Conservation (phyloP, 2,797 vertebrate genomes). For the Rhinichthys osculus region DNA sequence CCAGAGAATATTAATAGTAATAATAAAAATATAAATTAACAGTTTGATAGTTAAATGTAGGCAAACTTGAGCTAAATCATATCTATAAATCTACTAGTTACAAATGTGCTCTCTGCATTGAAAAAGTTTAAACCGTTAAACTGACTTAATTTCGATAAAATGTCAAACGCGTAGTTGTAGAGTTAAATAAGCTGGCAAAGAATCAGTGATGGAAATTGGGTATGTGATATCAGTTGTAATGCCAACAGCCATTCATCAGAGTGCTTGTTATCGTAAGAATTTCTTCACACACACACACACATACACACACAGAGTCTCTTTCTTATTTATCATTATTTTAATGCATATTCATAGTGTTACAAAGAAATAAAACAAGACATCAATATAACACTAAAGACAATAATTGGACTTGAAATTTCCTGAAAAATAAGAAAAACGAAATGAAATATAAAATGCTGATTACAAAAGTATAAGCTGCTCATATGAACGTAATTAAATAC, state of each 20-base stretch:
- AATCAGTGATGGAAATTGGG: conserved; percentile 48
- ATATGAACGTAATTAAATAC: neutral
- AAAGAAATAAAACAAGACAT: conserved; percentile 6
- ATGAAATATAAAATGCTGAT: neutral
- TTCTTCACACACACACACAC: conserved; percentile 23
- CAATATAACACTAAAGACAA: neutral
- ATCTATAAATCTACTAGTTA: neutral
- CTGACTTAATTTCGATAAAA: conserved; percentile 31
- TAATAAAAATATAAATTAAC: conserved; percentile 1
- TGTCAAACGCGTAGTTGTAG: conserved; percentile 29
- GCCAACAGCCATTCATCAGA: conserved; percentile 56
- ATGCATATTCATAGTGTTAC: conserved; percentile 35
- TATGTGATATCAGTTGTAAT: conserved; percentile 59
- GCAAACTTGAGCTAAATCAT: neutral
- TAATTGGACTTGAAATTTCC: neutral
- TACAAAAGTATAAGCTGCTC: neutral
- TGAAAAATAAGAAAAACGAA: neutral
- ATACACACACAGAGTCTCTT: neutral
- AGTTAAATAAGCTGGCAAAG: conserved; percentile 47
- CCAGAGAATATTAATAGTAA: conserved; percentile 12
- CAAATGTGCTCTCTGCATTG: neutral
- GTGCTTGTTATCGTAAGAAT: conserved; percentile 55
- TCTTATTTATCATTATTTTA: conserved; percentile 38
- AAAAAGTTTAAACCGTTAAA: conserved; percentile 5
- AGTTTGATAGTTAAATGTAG: neutral